Evolutionary conservation across 2,113 vertebrate genomes (phyloP).

Genomic region (Grammomys surdaster): DNA sequence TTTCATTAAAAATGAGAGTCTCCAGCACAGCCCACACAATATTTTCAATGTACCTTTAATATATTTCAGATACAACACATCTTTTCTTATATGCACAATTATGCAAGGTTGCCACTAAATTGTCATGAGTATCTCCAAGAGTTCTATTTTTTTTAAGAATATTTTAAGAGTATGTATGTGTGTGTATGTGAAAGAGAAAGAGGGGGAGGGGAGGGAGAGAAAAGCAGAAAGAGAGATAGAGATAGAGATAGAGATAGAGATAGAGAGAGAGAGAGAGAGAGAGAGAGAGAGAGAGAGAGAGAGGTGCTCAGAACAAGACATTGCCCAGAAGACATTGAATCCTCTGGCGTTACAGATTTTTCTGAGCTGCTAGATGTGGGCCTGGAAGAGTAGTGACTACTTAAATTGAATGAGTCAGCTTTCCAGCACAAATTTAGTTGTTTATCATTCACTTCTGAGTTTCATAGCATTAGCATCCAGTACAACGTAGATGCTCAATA

Average conservation of each 20-base stretch:
- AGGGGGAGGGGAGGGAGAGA: too few relatives aligned
- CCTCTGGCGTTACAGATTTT: not conserved
- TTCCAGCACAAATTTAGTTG: not conserved
- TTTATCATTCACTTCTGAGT: not conserved
- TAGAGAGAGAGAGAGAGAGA: not conserved
- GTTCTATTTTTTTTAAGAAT: not conserved
- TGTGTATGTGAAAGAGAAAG: too few relatives aligned
- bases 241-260: not conserved
- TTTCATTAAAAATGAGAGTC: not conserved
- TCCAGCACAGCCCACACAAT: not conserved
- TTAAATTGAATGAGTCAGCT: not conserved
- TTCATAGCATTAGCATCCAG: not conserved
- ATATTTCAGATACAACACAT: not conserved
- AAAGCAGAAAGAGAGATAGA: too few relatives aligned
- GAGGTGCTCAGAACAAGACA: too few relatives aligned
- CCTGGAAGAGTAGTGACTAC: not conserved
- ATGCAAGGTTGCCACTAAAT: not conserved
- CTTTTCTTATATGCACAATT: not conserved
- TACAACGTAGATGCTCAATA: conserved; percentile 12
- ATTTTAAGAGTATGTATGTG: not conserved
- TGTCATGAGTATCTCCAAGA: not conserved
- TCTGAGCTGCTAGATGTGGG: not conserved
- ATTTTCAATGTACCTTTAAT: not conserved
- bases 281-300: not conserved
- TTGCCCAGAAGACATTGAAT: not conserved